Evolutionary conservation across 2,113 vertebrate species (phyloP).

Genomic region (Carettochelys insculpta): DNA sequence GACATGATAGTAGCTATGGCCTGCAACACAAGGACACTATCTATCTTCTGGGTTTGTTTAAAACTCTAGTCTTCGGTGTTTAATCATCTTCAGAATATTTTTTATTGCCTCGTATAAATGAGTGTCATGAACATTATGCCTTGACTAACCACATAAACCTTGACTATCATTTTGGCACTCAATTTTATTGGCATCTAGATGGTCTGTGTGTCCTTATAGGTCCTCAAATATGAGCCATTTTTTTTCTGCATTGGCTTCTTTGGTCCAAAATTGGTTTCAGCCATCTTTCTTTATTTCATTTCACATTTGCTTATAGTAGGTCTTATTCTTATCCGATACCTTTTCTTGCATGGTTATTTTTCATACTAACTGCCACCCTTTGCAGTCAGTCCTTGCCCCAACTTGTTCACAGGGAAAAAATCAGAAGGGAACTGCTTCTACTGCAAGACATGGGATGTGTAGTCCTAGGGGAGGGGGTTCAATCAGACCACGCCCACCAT

Average conservation of each 20-base stretch:
- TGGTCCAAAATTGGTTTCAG: conserved; percentile 17
- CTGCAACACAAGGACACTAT: background rate
- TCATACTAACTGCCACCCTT: rapidly evolving
- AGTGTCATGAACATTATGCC: background rate
- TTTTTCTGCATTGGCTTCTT: background rate
- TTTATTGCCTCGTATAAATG: conserved; percentile 44
- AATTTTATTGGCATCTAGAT: conserved; percentile 37
- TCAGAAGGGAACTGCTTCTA: too few species aligned
- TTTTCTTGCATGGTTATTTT: rapidly evolving
- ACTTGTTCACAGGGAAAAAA: too few species aligned
- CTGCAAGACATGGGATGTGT: too few species aligned
- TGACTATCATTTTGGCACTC: background rate
- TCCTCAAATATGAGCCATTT: background rate
- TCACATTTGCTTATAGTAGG: background rate
- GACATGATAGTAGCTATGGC: background rate
- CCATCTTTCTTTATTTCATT: background rate
- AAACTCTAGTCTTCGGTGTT: background rate
- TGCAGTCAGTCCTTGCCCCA: rapidly evolving
- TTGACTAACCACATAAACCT: conserved; percentile 35
- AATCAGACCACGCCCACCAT: too few species aligned
- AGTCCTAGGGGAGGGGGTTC: too few species aligned
- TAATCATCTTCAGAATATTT: conserved; percentile 52
- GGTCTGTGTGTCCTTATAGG: conserved; percentile 25
- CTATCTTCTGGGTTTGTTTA: background rate
- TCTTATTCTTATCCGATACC: background rate